A percentile compares a stretch with the other conserved stretches of the same genome.
phyloP scores from a whole-genome alignment of 2,888 invertebrate genomes.

The Smittia aterrima region DNA sequence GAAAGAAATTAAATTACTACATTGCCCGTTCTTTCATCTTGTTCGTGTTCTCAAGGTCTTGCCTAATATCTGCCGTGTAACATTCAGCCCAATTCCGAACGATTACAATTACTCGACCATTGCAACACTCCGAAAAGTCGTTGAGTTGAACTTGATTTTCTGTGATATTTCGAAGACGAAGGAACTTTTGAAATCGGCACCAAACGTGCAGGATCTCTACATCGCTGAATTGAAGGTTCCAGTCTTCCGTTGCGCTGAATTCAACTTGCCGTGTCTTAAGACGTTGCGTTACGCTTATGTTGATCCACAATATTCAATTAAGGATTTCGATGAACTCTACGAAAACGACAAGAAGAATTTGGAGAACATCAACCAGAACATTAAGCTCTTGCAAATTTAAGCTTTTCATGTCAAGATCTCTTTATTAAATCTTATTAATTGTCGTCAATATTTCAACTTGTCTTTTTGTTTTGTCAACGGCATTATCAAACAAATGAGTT shows the following conservation, averaged over 20 bases:
- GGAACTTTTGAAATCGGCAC: neutral
- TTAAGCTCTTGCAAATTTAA: too few relatives aligned
- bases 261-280: neutral
- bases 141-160: neutral
- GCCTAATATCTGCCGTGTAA: neutral
- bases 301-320: too few relatives aligned
- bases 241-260: neutral
- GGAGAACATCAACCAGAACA: too few relatives aligned
- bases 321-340: too few relatives aligned
- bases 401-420: too few relatives aligned
- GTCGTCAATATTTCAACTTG: too few relatives aligned
- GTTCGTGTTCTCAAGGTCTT: neutral
- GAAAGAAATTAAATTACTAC: neutral
- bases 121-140: neutral
- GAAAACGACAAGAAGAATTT: too few relatives aligned
- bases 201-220: neutral
- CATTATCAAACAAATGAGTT: too few relatives aligned
- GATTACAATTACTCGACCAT: neutral
- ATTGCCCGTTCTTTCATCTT: neutral
- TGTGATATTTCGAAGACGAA: neutral
- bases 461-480: too few relatives aligned
- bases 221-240: neutral
- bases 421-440: too few relatives aligned
- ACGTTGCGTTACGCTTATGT: neutral
- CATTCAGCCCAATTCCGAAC: neutral